Base-by-base conservation (phyloP, 23 tunicate species). In the Ciona savignyi region DNA sequence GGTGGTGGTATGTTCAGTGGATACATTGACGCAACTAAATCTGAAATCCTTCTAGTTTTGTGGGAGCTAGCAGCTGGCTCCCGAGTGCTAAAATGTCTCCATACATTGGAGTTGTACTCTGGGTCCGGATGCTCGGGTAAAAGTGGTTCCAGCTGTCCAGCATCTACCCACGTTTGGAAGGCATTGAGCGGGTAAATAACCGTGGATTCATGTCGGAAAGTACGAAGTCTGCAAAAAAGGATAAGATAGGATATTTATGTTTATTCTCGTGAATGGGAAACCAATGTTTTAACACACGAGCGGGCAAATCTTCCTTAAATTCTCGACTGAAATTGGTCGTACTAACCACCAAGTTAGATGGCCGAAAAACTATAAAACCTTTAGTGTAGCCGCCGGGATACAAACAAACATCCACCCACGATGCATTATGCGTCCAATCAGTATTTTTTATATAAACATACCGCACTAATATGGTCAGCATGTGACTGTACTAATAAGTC, bases 121-220 rank as follows among this genome's bases (percentile, higher is more conserved):
- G 96, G 96, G 72, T 88, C 87, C 1, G 96, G 84, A 2, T 23
- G 33, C 15, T 66, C 71, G 9, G 77, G 73, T 27, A 71, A 62
- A 27, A 88, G 70, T 23, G 96, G 96, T 27, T 88, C 96, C 25
- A 88, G 70, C 0, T 61, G 67, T 9, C 96, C 87, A 3, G 83
- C 96, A 56, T 88, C 96, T 11, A 82, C 75, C 96, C 96, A 88
- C 20, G 96, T 88, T 73, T 88, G 83, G 34, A 65, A 88, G 20
- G 96, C 72, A 30, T 63, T 62, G 23, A 88, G 80, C 33, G 96
- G 96, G 29, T 88, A 88, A 33, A 88, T 88, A 25, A 88, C 77
- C 31, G 96, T 82, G 11, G 96, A 77, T 60, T 88, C 87, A 4
- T 72, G 70, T 11, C 77, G 78, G 25, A 85, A 85, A 11, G 96